These are phyloP conservation scores for Troides aeacus DNA, from an alignment of 2,888 invertebrate genomes.

Conservation along the genomic window DNA sequence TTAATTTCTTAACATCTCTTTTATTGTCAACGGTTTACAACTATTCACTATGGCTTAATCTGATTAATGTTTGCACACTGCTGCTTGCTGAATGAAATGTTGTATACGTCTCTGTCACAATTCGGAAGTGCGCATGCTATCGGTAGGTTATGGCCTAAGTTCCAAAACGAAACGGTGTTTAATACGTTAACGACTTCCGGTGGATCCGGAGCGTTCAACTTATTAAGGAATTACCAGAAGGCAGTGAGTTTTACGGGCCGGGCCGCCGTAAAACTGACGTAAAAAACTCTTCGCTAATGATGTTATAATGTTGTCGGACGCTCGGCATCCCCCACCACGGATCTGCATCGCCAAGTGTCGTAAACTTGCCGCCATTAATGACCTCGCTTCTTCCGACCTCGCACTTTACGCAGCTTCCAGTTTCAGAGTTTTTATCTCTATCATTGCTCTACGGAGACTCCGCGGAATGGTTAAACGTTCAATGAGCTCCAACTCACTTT, in stretches of 20 bases:
- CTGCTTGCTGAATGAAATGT: too few species aligned
- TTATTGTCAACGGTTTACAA: too few species aligned
- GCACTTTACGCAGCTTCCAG: slow-evolving; percentile 2
- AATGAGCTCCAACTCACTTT: too few species aligned
- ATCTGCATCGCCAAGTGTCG: slow-evolving; percentile 23
- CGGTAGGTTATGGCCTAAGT: too few species aligned
- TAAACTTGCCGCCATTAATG: slow-evolving; percentile 22
- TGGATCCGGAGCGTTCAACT: slow-evolving; percentile 14
- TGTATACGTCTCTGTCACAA: too few species aligned
- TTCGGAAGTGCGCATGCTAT: too few species aligned
- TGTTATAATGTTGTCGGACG: slow-evolving; percentile 34
- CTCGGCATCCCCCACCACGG: not conserved
- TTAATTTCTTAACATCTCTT: too few species aligned
- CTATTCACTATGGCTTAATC: too few species aligned
- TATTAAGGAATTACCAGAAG: slow-evolving; percentile 24
- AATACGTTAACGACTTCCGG: slow-evolving; percentile 14
- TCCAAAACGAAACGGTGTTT: slow-evolving; percentile 3
- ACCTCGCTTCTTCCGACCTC: slow-evolving; percentile 1
- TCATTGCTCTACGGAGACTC: not conserved
- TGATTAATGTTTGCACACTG: too few species aligned
- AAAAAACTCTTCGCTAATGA: slow-evolving; percentile 36
- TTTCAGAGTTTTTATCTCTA: not conserved
- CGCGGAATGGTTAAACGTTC: too few species aligned
- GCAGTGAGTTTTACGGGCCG: slow-evolving; percentile 32
- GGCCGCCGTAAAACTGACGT: slow-evolving; percentile 36